phyloP scores from a whole-genome alignment of 2,113 vertebrate genomes.

The Malurus cyaneus region DNA sequence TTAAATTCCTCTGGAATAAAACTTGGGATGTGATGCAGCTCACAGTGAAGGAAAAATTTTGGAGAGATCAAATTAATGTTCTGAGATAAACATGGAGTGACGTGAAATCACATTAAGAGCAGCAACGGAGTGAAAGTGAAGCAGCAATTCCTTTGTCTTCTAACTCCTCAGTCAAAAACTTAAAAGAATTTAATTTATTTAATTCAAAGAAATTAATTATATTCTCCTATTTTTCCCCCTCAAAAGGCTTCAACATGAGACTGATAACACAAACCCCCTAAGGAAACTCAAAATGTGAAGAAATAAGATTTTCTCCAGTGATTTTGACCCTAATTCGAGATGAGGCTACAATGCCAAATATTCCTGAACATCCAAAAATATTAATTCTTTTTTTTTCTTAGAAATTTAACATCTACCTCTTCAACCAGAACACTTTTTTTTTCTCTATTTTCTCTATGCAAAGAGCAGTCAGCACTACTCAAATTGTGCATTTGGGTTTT shows the following conservation, averaged over 20 bases:
- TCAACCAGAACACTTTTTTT: neutral
- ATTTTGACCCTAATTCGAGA: neutral
- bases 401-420: neutral
- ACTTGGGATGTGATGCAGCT: neutral
- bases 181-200: neutral
- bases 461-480: neutral
- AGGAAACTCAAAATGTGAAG: neutral
- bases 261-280: neutral
- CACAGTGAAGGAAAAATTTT: neutral
- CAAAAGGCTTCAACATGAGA: neutral
- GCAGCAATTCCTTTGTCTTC: neutral
- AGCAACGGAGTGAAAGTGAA: constrained; percentile 19
- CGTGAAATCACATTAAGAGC: neutral
- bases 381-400: constrained; percentile 2
- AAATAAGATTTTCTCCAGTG: neutral
- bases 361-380: constrained; percentile 60
- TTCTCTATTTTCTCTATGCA: neutral
- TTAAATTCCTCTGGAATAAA: neutral
- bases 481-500: neutral
- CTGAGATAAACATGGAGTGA: neutral
- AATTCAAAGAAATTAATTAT: neutral
- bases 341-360: constrained; percentile 25
- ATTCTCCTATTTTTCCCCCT: accelerated
- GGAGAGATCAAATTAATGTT: neutral
- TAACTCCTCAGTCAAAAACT: neutral